Evolutionary conservation across 1,140 invertebrate genomes (phyloP).

Genomic region (Dreissena rostriformis): DNA sequence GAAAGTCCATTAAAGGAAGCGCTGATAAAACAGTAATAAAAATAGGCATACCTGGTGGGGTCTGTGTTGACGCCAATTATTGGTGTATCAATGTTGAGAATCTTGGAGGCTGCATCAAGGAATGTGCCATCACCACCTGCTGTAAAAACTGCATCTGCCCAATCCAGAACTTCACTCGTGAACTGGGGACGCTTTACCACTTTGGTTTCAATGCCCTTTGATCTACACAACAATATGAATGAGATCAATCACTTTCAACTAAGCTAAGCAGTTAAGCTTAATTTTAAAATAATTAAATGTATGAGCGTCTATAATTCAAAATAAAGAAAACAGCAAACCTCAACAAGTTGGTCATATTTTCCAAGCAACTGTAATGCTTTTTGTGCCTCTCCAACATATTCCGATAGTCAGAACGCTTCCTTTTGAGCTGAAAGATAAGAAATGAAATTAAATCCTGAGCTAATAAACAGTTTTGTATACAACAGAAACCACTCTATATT

Average conservation of each 20-base stretch:
- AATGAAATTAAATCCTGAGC: too few relatives aligned
- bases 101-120: conserved; percentile 94
- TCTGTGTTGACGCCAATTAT: conserved; percentile 99
- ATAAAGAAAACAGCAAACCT: background rate
- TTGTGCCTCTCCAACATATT: conserved; percentile 89
- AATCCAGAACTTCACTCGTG: conserved; percentile 88
- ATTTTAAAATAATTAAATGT: too few relatives aligned
- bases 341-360: conserved; percentile 84
- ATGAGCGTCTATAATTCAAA: too few relatives aligned
- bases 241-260: too few relatives aligned
- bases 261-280: too few relatives aligned
- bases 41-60: conserved; percentile 85
- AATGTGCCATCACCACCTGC: conserved; percentile 99
- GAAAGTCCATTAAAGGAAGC: too few relatives aligned
- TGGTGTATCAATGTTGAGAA: conserved; percentile 89
- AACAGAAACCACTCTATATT: too few relatives aligned
- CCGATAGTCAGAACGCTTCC: conserved; percentile 92
- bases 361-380: conserved; percentile 90
- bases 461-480: too few relatives aligned
- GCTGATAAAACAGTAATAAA: background rate
- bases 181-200: conserved; percentile 90
- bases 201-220: conserved; percentile 88
- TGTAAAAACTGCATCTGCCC: conserved; percentile 97
- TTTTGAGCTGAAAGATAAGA: conserved; percentile 77
- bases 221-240: conserved; percentile 58